Conservation (phyloP, 2,888 invertebrate species). For the Neria commutata region DNA sequence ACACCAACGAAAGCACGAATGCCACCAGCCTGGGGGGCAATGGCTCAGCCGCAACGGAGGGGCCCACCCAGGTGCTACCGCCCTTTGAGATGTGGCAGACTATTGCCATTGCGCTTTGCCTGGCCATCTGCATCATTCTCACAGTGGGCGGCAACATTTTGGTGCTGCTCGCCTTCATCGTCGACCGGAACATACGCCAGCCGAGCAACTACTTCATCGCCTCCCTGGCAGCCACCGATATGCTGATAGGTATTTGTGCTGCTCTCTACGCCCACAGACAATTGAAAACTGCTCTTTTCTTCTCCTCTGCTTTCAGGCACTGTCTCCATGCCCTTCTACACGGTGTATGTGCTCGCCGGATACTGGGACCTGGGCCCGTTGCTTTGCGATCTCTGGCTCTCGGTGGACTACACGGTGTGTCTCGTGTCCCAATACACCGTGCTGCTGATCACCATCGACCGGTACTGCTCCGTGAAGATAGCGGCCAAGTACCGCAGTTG, state of each 20-base stretch:
- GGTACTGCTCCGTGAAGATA: conserved; percentile 98
- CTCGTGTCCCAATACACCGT: conserved; percentile 99
- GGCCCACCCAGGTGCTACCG: conserved; percentile 70
- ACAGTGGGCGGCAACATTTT: conserved; percentile 96
- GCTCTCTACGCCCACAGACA: neutral
- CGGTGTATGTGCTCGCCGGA: conserved; percentile 94
- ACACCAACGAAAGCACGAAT: conserved; percentile 49
- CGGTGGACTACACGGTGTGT: conserved; percentile 98
- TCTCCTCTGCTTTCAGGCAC: conserved; percentile 70
- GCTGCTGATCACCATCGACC: conserved; percentile 95
- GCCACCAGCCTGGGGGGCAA: conserved; percentile 42
- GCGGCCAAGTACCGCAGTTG: conserved; percentile 96
- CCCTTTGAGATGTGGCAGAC: conserved; percentile 92
- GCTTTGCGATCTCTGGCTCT: conserved; percentile 97
- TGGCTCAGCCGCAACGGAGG: conserved; percentile 37
- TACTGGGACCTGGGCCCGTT: conserved; percentile 97
- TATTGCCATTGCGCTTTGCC: conserved; percentile 83
- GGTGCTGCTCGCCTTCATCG: conserved; percentile 92
- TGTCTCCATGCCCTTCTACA: conserved; percentile 98
- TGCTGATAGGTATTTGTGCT: conserved; percentile 78
- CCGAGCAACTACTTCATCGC: conserved; percentile 99
- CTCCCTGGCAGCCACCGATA: conserved; percentile 94
- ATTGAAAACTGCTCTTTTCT: too few species aligned
- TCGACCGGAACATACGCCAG: conserved; percentile 91
- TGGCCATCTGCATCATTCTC: conserved; percentile 86